phyloP scores from a whole-genome alignment of 2,797 vertebrate genomes.

The Furcifer pardalis region DNA sequence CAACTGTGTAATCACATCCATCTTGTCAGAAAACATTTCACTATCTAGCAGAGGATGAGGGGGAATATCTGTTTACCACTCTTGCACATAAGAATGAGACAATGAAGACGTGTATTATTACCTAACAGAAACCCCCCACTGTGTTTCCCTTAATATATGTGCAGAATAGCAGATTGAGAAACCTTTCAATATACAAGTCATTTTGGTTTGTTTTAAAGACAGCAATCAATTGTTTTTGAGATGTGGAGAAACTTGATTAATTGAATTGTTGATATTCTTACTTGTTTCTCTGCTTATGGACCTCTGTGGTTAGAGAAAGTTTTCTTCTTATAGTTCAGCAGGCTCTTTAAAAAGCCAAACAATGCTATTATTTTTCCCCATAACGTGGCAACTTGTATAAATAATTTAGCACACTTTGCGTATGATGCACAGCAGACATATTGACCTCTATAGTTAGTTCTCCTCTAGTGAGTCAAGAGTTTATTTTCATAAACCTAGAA shows the following conservation, averaged over 20 bases:
- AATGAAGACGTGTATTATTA: too few relatives aligned
- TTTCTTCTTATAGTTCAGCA: conserved; percentile 26
- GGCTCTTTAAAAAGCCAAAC: conserved; percentile 26
- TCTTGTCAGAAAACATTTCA: too few relatives aligned
- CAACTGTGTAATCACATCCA: too few relatives aligned
- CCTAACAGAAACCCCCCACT: too few relatives aligned
- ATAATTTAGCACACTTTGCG: conserved; percentile 19
- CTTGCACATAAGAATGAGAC: too few relatives aligned
- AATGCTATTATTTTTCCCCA: neutral
- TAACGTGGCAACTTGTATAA: conserved; percentile 21
- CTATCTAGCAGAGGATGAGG: too few relatives aligned
- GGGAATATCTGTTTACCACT: too few relatives aligned
- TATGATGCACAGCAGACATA: neutral
- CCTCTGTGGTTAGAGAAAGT: neutral
- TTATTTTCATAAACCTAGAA: neutral
- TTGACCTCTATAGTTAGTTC: conserved; percentile 8
- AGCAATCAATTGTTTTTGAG: neutral
- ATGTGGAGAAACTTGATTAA: neutral
- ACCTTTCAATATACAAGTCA: neutral
- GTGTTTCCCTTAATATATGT: too few relatives aligned
- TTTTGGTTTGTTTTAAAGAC: neutral
- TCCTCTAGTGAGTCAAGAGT: neutral
- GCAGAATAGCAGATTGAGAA: neutral
- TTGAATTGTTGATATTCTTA: conserved; percentile 23
- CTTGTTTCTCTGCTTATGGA: neutral